Conservation (phyloP, 1,140 invertebrate genomes). For the Muscidifurax raptorellus region DNA sequence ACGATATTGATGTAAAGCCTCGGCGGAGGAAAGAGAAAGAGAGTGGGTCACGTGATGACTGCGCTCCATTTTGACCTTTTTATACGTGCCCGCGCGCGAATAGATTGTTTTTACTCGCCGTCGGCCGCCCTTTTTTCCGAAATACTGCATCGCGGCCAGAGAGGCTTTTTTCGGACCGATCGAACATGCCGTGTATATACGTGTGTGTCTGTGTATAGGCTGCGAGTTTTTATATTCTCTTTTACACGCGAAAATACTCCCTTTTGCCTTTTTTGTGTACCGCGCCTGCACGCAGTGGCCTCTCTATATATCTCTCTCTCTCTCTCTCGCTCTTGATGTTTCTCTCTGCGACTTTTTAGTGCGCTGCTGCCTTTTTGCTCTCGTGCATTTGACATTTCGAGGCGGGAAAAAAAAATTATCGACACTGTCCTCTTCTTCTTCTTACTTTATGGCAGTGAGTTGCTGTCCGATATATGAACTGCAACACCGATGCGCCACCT, state of each 20-base stretch:
- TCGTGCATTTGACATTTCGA: background rate
- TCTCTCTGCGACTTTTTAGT: background rate
- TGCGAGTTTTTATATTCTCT: background rate
- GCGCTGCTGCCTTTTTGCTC: background rate
- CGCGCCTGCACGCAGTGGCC: background rate
- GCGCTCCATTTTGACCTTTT: background rate
- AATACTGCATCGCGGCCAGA: background rate
- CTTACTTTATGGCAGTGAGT: too few relatives aligned
- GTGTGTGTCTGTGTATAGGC: background rate
- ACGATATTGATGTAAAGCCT: background rate
- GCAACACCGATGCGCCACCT: too few relatives aligned
- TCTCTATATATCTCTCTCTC: background rate
- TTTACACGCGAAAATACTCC: background rate
- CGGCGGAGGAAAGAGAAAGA: too few relatives aligned
- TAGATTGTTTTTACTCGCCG: background rate
- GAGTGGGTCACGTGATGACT: background rate
- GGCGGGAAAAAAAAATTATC: background rate
- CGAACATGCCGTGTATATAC: background rate
- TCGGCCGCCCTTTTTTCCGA: background rate
- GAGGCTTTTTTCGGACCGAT: background rate
- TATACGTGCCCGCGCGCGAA: background rate
- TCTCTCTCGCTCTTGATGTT: background rate
- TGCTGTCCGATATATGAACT: too few relatives aligned
- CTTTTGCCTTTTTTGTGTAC: background rate
- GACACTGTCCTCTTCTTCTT: background rate